Evolutionary conservation across 2,797 vertebrate species (phyloP), one percentile per base, ranked within the genome.

Genomic region (Falco rusticolus): DNA sequence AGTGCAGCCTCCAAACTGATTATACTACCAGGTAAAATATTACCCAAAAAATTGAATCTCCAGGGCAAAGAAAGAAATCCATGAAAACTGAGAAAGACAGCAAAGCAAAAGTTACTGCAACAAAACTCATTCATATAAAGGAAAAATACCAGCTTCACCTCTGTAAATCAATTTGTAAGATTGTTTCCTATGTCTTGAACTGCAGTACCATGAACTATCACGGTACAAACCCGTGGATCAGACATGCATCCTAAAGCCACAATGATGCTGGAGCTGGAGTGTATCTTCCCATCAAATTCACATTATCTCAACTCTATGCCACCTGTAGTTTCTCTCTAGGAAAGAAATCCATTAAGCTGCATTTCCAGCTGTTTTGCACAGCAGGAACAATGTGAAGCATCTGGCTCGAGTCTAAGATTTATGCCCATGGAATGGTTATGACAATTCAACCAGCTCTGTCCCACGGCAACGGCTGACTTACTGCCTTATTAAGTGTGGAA

Each of bases 401-500:
- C 89, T 96, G 94, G 45, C 10, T 2, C 56, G 74, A 69, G 28
- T 77, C 51, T 77, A 90, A 91, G 82, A 96, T 96, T 85, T 83
- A 93, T 70, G 78, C 13, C 26, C 68, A 26, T 43, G 29, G 26
- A 96, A 80, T 1, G 3, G 60, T 83, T 89, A 70, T 5, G 29
- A 92, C 69, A 91, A 75, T 83, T 87, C 84, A 92, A 80, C 43
- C 70, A 93, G 22, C 22, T 87, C 60, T 41, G 16, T 87, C 48
- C 72, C 57, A n/a, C 5, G 47, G 48, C 69, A 91, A 83, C n/a
- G 77, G 65, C 61, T 56, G 41, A 94, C 68, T 95, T 96, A 84
- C 28, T 93, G 81, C 84, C 78, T 96, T 95, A 92, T 93, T 94
- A 94, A 93, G 89, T 61, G 90, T 92, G 80, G 91, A 96, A 95